Base-by-base conservation (phyloP, 2,113 vertebrate species). In the Callipepla californica region DNA sequence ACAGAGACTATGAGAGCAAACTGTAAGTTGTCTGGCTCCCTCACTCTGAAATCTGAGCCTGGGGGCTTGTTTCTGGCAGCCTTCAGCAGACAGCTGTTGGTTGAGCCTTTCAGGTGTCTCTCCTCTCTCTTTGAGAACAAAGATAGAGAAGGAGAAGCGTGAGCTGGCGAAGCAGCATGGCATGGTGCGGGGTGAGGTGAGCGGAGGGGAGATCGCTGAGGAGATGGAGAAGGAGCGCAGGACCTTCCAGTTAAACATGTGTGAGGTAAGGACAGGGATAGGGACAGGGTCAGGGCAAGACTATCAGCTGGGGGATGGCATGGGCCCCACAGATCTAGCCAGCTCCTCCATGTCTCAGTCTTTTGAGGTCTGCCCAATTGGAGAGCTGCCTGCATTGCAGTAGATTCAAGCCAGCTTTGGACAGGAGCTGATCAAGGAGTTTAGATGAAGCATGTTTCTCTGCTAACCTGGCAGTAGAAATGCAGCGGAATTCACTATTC, bases 161-260 rank as follows among this genome's bases (percentile, higher is more conserved):
- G 97, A 98, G 74, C 92, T 98, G 91, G 97, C 97, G 0, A 97
- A 97, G 94, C 97, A 98, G 86, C 97, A 97, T 0, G 97, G 97
- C 40, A 97, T 97, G 97, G 97, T 98, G 82, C 59, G 96, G 26
- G 97, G 96, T 1, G 96, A 97, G 84, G 95, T 98, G 78, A 96
- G 96, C 6, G 90, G 97, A 26, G 97, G 97, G 9, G 96, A 97
- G 95, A 97, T 98, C 6, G 96, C 97, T 1, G 97, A 98, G 77
- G 97, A 98, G 53, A 95, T 98, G 94, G 97, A 97, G 95, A 97
- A 98, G 57, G 97, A 98, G 68, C 92, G 96, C 23, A 96, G 97
- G 70, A 98, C 97, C 95, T 98, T 98, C 84, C 97, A 98, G 83
- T 84, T 98, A 57, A 97, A 97, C 82, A 97, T 97, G 97, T 98